Evolutionary conservation across 1,140 invertebrate species (phyloP).

Genomic region (Hycleus cichorii): DNA sequence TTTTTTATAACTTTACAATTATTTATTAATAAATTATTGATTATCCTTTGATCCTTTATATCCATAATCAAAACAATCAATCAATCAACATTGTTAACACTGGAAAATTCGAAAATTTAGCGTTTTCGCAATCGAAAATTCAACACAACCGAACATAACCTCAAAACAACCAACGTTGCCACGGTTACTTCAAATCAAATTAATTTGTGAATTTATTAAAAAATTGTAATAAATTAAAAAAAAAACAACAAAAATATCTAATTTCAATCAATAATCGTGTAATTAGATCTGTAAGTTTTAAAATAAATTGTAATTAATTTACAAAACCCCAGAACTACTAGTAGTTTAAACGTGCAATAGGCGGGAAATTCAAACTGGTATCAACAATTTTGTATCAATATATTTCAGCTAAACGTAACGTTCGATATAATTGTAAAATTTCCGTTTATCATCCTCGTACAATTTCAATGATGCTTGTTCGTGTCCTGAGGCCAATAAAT

Average conservation of each 20-base stretch:
- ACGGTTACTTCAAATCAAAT: conserved; percentile 17
- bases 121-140: not conserved
- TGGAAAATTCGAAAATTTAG: not conserved
- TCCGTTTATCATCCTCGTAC: conserved; percentile 27
- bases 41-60: not conserved
- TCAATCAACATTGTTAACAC: not conserved
- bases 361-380: too few species aligned
- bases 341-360: too few species aligned
- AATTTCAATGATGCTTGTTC: conserved; percentile 18
- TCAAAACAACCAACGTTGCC: not conserved
- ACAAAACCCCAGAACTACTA: too few species aligned
- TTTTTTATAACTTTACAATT: not conserved
- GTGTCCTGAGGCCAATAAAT: conserved; percentile 32
- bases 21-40: not conserved
- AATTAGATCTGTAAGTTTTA: too few species aligned
- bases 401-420: conserved; percentile 16
- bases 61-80: not conserved
- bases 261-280: too few species aligned
- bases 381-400: too few species aligned
- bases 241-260: too few species aligned
- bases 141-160: not conserved
- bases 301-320: too few species aligned
- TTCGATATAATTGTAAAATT: conserved; percentile 36
- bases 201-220: too few species aligned
- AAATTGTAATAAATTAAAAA: too few species aligned